A percentile compares a stretch with the other conserved stretches of the same genome.
Evolutionary conservation across 2,888 invertebrate genomes (phyloP).

Genomic region (Brachyptera putata): DNA sequence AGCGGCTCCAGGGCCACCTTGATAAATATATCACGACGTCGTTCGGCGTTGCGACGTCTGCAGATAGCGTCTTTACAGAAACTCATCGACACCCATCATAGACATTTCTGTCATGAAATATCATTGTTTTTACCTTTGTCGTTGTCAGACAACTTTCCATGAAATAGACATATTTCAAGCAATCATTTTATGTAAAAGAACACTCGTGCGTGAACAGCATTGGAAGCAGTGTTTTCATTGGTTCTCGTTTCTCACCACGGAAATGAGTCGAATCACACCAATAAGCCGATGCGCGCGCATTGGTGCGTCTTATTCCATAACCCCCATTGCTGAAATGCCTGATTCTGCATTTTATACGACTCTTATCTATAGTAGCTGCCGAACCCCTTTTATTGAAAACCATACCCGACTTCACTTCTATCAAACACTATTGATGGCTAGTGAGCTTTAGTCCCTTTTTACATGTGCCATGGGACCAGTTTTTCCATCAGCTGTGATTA

Average conservation of each 20-base stretch:
- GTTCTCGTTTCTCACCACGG: too few relatives aligned
- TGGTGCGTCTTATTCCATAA: too few relatives aligned
- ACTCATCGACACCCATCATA: not conserved
- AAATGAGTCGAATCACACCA: too few relatives aligned
- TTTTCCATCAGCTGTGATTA: conserved; percentile 25
- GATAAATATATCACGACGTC: not conserved
- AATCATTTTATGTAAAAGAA: too few relatives aligned
- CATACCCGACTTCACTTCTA: not conserved
- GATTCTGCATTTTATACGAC: not conserved
- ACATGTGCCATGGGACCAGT: conserved; percentile 30
- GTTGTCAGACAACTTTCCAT: not conserved
- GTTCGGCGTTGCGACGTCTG: not conserved
- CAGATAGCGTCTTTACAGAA: not conserved
- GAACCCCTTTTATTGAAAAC: not conserved
- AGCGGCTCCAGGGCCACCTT: not conserved
- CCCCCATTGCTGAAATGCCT: too few relatives aligned
- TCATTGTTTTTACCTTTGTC: not conserved
- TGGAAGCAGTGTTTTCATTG: too few relatives aligned
- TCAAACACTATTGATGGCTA: conserved; percentile 20
- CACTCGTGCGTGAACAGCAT: too few relatives aligned
- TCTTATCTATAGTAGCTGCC: not conserved
- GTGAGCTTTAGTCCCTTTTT: conserved; percentile 14
- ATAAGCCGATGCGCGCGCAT: too few relatives aligned
- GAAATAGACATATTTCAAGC: too few relatives aligned
- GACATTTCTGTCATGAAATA: too few relatives aligned